phyloP scores from a whole-genome alignment of 2,113 vertebrate genomes.

The Daboia siamensis region DNA sequence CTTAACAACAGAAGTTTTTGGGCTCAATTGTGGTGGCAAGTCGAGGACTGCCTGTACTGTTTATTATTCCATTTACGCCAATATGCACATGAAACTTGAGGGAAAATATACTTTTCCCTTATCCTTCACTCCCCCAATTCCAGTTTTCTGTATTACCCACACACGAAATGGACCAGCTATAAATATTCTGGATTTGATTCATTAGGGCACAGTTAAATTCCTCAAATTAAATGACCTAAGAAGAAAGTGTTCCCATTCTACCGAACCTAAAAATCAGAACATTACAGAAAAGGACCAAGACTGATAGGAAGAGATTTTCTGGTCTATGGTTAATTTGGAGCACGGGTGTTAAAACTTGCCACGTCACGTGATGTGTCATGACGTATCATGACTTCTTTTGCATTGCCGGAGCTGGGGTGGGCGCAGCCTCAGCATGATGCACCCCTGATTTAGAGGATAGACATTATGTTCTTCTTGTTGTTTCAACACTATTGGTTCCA shows the following conservation, averaged over 20 bases:
- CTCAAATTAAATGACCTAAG: conserved; percentile 54
- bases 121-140: conserved; percentile 16
- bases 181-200: conserved; percentile 45
- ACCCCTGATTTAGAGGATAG: not conserved
- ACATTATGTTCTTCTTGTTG: not conserved
- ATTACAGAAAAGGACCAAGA: conserved; percentile 65
- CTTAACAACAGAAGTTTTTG: too few species aligned
- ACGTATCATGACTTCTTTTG: too few species aligned
- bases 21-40: too few species aligned
- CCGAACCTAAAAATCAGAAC: conserved; percentile 27
- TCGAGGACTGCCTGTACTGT: too few species aligned
- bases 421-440: too few species aligned
- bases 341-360: not conserved
- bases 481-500: not conserved
- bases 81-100: not conserved
- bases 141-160: not conserved
- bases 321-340: conserved; percentile 33
- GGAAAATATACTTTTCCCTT: not conserved
- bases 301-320: conserved; percentile 49
- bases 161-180: not conserved
- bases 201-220: conserved; percentile 48
- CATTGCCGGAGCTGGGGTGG: too few species aligned
- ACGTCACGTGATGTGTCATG: too few species aligned
- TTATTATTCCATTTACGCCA: not conserved
- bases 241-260: conserved; percentile 33